Evolutionary conservation across 1,140 invertebrate genomes (phyloP).

Genomic region (Hycleus cichorii): DNA sequence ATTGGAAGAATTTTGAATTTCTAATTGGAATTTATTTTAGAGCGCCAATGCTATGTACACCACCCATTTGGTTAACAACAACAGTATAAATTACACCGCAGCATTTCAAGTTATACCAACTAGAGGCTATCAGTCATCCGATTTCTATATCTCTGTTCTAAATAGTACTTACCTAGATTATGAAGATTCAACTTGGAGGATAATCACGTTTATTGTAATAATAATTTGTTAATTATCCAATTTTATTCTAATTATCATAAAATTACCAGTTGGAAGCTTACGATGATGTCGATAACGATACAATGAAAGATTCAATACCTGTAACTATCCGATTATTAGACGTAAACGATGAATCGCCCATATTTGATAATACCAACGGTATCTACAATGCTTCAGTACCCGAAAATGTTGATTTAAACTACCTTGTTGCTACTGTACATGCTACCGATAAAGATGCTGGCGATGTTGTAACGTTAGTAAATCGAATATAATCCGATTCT

Average conservation of each 20-base stretch:
- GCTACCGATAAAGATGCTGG: slow-evolving; percentile 48
- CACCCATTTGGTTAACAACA: slow-evolving; percentile 36
- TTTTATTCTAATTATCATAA: not conserved
- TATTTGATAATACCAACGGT: slow-evolving; percentile 36
- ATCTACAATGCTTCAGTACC: slow-evolving; percentile 36
- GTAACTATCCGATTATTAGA: slow-evolving; percentile 44
- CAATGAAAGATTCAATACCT: not conserved
- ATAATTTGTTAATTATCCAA: not conserved
- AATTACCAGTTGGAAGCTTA: not conserved
- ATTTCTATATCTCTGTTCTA: slow-evolving; percentile 33
- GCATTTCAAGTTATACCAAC: slow-evolving; percentile 49
- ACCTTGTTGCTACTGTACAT: slow-evolving; percentile 35
- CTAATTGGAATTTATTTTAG: slow-evolving; percentile 32
- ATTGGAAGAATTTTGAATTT: not conserved
- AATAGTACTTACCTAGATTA: slow-evolving; percentile 48
- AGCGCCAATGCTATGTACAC: slow-evolving; percentile 49
- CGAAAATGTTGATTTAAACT: slow-evolving; percentile 44
- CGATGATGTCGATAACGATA: not conserved
- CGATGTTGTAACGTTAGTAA: slow-evolving; percentile 44
- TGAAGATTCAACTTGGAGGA: slow-evolving; percentile 43
- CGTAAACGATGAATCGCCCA: slow-evolving; percentile 52
- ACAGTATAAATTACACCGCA: slow-evolving; percentile 30
- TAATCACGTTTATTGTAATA: slow-evolving; percentile 40
- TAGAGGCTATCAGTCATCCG: not conserved
- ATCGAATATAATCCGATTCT: not conserved